phyloP scores from a whole-genome alignment of 1,140 invertebrate species.

The Lithobius niger region DNA sequence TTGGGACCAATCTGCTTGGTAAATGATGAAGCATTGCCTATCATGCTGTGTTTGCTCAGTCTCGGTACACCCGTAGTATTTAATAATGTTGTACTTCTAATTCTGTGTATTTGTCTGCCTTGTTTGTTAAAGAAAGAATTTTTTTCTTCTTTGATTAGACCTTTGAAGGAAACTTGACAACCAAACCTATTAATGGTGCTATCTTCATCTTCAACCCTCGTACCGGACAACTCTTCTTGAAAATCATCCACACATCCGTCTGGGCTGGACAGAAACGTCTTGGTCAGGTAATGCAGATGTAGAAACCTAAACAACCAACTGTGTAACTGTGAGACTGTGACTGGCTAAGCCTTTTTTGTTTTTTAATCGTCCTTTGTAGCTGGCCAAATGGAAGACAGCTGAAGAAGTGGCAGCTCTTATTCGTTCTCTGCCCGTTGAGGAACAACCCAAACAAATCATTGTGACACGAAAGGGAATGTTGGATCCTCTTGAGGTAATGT shows the following conservation, averaged over 20 bases:
- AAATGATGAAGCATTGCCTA: too few species aligned
- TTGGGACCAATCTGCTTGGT: too few species aligned
- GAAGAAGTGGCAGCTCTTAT: constrained; percentile 99
- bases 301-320: too few species aligned
- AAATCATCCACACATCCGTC: constrained; percentile 99
- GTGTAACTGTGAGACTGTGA: too few species aligned
- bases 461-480: constrained; percentile 99
- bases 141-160: too few species aligned
- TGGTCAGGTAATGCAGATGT: constrained; percentile 39
- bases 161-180: constrained; percentile 98
- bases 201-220: constrained; percentile 99
- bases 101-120: too few species aligned
- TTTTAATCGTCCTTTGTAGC: too few species aligned
- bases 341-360: too few species aligned
- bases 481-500: constrained; percentile 82
- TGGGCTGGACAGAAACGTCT: constrained; percentile 82
- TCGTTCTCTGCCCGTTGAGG: constrained; percentile 95
- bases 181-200: constrained; percentile 98
- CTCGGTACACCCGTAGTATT: too few species aligned
- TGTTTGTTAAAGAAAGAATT: too few species aligned
- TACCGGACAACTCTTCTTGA: constrained; percentile 98
- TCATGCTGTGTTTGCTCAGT: too few species aligned
- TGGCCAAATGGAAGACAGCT: constrained; percentile 99
- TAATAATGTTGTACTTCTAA: too few species aligned
- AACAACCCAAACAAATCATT: constrained; percentile 99